Percentiles rank a stretch among this genome's conserved stretches.
phyloP scores from a whole-genome alignment of 2,888 invertebrate species.

The Harpalus rubripes region DNA sequence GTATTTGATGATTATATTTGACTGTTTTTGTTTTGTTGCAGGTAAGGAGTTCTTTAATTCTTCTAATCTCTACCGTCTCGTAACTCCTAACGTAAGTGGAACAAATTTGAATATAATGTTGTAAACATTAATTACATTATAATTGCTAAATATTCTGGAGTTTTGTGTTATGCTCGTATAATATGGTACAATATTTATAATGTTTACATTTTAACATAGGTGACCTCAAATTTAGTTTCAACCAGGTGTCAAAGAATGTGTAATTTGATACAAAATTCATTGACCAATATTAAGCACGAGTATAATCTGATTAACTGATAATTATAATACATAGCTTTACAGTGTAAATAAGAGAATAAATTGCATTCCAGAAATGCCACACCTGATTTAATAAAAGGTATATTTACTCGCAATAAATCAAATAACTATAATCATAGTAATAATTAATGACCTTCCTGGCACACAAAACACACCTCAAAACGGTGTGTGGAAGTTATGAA shows the following conservation, averaged over 20 bases:
- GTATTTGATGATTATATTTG: neutral
- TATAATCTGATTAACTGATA: neutral
- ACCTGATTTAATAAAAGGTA: slow-evolving; percentile 3
- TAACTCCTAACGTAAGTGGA: neutral
- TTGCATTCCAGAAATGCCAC: neutral
- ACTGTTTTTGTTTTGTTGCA: neutral
- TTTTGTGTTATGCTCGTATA: no score
- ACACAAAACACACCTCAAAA: neutral
- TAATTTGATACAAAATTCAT: neutral
- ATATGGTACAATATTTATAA: neutral
- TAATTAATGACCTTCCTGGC: neutral
- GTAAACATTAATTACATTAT: no score
- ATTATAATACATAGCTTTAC: neutral
- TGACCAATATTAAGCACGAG: no score
- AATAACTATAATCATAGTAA: neutral
- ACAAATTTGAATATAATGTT: neutral
- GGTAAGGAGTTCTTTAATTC: neutral
- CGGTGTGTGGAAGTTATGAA: neutral
- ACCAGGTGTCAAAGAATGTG: neutral
- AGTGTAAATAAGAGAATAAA: neutral
- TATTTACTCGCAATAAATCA: slow-evolving; percentile 3
- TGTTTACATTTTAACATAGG: neutral
- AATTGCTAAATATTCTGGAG: no score
- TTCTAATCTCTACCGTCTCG: neutral
- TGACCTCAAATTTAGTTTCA: neutral